phyloP scores from a whole-genome alignment of 1,140 invertebrate species.

The Ephestia elutella region DNA sequence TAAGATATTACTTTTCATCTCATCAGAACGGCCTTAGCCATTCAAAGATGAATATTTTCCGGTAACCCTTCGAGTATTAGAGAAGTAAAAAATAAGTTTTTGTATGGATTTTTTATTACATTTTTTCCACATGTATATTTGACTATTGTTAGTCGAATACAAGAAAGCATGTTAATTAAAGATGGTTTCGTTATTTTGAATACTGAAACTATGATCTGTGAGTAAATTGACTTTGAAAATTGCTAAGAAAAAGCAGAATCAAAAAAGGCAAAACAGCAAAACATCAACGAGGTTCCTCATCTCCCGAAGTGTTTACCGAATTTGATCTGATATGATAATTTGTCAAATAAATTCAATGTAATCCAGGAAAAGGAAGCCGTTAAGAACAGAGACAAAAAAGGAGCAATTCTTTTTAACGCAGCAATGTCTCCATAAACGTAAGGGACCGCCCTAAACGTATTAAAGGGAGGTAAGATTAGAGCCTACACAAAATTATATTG shows the following conservation, averaged over 20 bases:
- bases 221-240: too few relatives aligned
- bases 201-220: too few relatives aligned
- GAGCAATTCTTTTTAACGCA: background rate
- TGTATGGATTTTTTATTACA: too few relatives aligned
- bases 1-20: background rate
- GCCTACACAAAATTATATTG: background rate
- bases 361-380: background rate
- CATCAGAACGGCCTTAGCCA: background rate
- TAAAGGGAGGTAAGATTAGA: conserved; percentile 3
- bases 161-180: background rate
- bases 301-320: conserved; percentile 8
- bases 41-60: conserved; percentile 2
- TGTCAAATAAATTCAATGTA: conserved; percentile 23
- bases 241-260: too few relatives aligned
- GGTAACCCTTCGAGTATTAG: conserved; percentile 8
- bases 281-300: too few relatives aligned
- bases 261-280: background rate
- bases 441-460: conserved; percentile 1
- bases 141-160: conserved; percentile 4
- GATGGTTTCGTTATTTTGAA: too few relatives aligned
- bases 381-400: conserved; percentile 4
- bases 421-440: conserved; percentile 6
- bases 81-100: too few relatives aligned
- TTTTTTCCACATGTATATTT: too few relatives aligned
- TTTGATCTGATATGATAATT: conserved; percentile 23